Percentiles rank a stretch among this genome's conserved stretches.
Evolutionary conservation across 2,113 vertebrate genomes (phyloP).

Genomic region (Ochotona curzoniae): DNA sequence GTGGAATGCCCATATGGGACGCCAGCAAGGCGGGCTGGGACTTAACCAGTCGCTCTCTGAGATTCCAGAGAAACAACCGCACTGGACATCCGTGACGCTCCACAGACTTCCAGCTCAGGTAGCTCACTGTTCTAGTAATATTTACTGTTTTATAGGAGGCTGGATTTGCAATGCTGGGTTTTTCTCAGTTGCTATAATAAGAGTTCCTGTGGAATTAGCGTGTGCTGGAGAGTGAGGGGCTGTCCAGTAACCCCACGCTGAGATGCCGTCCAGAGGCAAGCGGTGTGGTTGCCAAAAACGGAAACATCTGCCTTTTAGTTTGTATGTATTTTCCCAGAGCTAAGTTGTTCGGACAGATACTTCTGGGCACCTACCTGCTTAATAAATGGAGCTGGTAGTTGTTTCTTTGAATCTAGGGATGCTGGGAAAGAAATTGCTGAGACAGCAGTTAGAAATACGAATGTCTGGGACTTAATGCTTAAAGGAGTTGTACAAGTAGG

Average conservation of each 20-base stretch:
- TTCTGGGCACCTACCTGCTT: too few relatives aligned
- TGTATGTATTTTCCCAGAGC: background rate
- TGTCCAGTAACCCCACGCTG: background rate
- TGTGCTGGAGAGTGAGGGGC: background rate
- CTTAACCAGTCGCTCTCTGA: background rate
- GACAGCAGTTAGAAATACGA: background rate
- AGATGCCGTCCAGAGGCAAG: too few relatives aligned
- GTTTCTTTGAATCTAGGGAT: background rate
- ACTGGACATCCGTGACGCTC: background rate
- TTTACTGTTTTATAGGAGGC: background rate
- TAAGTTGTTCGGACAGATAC: slow-evolving; percentile 21
- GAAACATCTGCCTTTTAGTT: too few relatives aligned
- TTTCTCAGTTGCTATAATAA: background rate
- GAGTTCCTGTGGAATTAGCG: background rate
- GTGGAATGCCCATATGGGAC: too few relatives aligned
- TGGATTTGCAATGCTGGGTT: background rate
- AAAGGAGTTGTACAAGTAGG: background rate
- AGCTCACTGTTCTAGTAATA: background rate
- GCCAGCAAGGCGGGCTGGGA: too few relatives aligned
- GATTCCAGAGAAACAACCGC: background rate
- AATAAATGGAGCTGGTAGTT: background rate
- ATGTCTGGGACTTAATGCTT: background rate
- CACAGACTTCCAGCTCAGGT: background rate
- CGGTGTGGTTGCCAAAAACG: too few relatives aligned
- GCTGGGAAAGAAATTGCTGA: background rate